A percentile compares a stretch with the other conserved stretches of the same genome.
phyloP scores from a whole-genome alignment of 2,797 vertebrate species.

The Lemur catta region DNA sequence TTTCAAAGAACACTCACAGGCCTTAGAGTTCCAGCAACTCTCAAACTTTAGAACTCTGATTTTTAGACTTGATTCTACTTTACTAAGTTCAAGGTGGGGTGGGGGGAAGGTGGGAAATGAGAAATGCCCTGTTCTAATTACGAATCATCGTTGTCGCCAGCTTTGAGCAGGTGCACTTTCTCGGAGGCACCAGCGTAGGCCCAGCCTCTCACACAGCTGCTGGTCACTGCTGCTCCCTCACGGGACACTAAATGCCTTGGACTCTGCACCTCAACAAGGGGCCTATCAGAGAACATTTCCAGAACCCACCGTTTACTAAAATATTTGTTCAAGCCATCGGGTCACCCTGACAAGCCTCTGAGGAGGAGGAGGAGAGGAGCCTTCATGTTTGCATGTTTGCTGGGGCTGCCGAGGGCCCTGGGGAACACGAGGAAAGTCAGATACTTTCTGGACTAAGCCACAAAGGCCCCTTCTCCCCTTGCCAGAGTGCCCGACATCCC shows the following conservation, averaged over 20 bases:
- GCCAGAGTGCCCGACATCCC: background rate
- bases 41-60: too few species aligned
- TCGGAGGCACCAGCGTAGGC: background rate
- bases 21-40: background rate
- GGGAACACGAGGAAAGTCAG: too few species aligned
- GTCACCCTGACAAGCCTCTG: background rate
- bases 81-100: background rate
- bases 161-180: background rate
- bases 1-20: background rate
- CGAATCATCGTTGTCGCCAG: background rate
- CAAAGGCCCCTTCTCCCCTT: background rate
- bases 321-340: background rate
- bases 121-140: background rate
- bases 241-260: background rate
- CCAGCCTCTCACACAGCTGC: background rate
- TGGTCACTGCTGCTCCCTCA: background rate
- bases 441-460: background rate
- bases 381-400: background rate
- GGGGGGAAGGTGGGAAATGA: background rate
- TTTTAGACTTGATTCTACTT: background rate
- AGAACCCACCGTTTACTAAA: too few species aligned
- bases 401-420: background rate
- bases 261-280: background rate
- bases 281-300: background rate
- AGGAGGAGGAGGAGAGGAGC: background rate